A percentile compares a stretch with the other conserved stretches of the same genome.
Evolutionary conservation across 2,113 vertebrate genomes (phyloP).

Genomic region (Centropus unirufus): DNA sequence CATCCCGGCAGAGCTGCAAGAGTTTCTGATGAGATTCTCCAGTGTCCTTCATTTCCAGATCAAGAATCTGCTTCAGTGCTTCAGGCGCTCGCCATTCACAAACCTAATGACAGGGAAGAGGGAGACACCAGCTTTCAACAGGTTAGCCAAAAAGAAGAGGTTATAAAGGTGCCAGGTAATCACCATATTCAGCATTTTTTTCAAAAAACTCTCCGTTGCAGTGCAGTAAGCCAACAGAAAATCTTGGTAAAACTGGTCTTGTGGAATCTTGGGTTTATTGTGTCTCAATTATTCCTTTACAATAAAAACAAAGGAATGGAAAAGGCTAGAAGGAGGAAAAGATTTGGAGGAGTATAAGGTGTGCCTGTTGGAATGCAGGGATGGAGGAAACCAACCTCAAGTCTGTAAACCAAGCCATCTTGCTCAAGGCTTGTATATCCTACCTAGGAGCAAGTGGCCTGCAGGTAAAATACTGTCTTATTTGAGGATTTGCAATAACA

Average conservation of each 20-base stretch:
- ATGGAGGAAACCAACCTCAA: too few species aligned
- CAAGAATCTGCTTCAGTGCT: slow-evolving; percentile 80
- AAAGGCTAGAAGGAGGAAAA: not conserved
- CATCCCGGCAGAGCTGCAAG: slow-evolving; percentile 82
- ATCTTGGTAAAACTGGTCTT: not conserved
- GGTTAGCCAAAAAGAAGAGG: not conserved
- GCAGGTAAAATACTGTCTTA: not conserved
- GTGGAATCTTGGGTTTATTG: not conserved
- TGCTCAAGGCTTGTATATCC: too few species aligned
- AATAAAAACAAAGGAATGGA: not conserved
- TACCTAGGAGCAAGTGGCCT: not conserved
- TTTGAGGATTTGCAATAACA: not conserved
- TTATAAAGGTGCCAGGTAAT: not conserved
- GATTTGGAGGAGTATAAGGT: too few species aligned
- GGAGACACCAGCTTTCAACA: not conserved
- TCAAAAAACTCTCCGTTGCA: not conserved
- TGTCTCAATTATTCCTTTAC: accelerated
- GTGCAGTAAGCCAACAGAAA: not conserved
- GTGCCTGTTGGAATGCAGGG: too few species aligned
- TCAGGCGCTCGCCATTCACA: slow-evolving; percentile 86
- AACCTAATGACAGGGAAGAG: slow-evolving; percentile 72
- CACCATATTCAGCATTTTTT: not conserved
- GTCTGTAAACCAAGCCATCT: too few species aligned
- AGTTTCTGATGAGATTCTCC: slow-evolving; percentile 81
- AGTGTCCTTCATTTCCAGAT: slow-evolving; percentile 81